Conservation (phyloP, 2,113 vertebrate species). For the Gasterosteus nipponicus region DNA sequence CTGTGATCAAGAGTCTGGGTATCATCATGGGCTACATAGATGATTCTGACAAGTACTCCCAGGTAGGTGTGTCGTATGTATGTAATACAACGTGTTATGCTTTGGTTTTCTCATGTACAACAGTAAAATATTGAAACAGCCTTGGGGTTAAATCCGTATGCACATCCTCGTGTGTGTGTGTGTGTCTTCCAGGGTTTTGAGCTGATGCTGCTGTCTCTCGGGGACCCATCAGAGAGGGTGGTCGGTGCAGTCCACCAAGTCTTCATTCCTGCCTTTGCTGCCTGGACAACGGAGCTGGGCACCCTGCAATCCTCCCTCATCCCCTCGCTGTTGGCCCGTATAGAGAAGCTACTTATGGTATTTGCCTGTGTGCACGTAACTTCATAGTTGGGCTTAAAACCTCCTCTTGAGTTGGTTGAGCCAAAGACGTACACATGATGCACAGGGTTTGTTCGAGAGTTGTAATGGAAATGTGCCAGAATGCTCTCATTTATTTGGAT, state of each 20-base stretch:
- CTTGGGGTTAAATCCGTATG: background rate
- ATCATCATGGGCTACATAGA: slow-evolving; percentile 99
- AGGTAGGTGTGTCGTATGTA: slow-evolving; percentile 80
- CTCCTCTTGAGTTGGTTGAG: background rate
- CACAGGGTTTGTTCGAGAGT: background rate
- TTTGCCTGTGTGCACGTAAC: slow-evolving; percentile 5
- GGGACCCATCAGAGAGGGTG: slow-evolving; percentile 95
- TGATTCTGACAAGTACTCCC: slow-evolving; percentile 96
- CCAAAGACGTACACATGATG: background rate
- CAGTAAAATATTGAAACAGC: background rate
- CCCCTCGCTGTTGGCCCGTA: slow-evolving; percentile 92
- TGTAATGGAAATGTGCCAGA: background rate
- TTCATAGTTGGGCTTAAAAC: background rate
- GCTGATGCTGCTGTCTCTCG: slow-evolving; percentile 91
- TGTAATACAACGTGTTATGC: background rate
- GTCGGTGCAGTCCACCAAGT: slow-evolving; percentile 96
- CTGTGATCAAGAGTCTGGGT: slow-evolving; percentile 97
- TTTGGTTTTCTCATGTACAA: background rate
- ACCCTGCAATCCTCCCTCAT: slow-evolving; percentile 92
- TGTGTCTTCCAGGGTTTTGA: slow-evolving; percentile 91
- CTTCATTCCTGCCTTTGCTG: slow-evolving; percentile 97
- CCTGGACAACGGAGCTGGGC: slow-evolving; percentile 95
- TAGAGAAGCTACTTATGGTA: slow-evolving; percentile 95
- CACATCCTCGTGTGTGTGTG: slow-evolving; percentile 50
- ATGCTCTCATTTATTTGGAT: background rate